phyloP scores from a whole-genome alignment of 2,797 vertebrate genomes.

The Danionella dracula region DNA sequence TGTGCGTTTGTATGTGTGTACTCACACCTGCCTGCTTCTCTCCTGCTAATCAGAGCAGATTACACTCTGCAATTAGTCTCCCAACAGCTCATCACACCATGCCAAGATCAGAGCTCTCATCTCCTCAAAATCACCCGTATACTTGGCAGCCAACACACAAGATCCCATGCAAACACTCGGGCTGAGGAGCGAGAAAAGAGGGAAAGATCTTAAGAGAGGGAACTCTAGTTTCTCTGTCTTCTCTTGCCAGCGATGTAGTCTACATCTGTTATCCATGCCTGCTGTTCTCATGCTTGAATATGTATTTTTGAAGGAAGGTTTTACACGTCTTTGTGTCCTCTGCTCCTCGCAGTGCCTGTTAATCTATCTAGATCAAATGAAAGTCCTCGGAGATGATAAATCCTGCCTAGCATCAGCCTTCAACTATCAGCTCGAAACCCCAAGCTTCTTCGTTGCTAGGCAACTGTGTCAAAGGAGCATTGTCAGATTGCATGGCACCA shows the following conservation, averaged over 20 bases:
- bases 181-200: not conserved
- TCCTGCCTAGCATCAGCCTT: slow-evolving; percentile 48
- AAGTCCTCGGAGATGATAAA: slow-evolving; percentile 64
- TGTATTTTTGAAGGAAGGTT: slow-evolving; percentile 37
- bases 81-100: slow-evolving; percentile 42
- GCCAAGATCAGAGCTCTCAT: slow-evolving; percentile 38
- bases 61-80: slow-evolving; percentile 51
- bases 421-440: slow-evolving; percentile 65
- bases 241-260: not conserved
- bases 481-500: slow-evolving; percentile 65
- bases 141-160: not conserved
- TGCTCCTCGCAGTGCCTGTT: slow-evolving; percentile 57
- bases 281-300: not conserved
- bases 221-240: not conserved
- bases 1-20: slow-evolving; percentile 16
- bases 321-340: not conserved
- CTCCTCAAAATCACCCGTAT: slow-evolving; percentile 29
- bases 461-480: slow-evolving; percentile 73
- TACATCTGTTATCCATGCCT: slow-evolving; percentile 11
- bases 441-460: slow-evolving; percentile 78
- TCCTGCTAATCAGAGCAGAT: slow-evolving; percentile 51
- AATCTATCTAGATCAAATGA: slow-evolving; percentile 82
- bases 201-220: not conserved
- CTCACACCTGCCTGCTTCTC: slow-evolving; percentile 43
- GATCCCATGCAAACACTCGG: slow-evolving; percentile 27